Evolutionary conservation across 2,797 vertebrate species (phyloP).

Genomic region (Sphenodon punctatus): DNA sequence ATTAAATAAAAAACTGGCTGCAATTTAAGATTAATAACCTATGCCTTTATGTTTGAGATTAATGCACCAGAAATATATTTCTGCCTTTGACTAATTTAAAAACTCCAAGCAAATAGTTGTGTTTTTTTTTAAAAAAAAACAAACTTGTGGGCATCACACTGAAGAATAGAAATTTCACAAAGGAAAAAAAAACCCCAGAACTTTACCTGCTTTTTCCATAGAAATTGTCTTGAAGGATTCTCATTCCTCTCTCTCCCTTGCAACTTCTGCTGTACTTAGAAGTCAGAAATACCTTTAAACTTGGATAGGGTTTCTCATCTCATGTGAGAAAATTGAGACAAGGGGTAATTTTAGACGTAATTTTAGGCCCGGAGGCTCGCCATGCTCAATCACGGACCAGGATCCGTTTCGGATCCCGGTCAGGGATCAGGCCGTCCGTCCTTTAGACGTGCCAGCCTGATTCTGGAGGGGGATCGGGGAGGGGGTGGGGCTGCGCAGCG

Average conservation of each 20-base stretch:
- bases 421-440: no score
- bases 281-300: background rate
- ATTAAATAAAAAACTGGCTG: slow-evolving; percentile 1
- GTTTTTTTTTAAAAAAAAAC: slow-evolving; percentile 5
- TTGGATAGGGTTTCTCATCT: background rate
- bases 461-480: no score
- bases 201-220: no score
- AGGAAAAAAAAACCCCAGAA: background rate
- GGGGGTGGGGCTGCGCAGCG: no score
- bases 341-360: no score
- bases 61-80: background rate
- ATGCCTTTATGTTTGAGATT: slow-evolving; percentile 5
- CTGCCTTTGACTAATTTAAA: background rate
- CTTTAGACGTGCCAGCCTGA: no score
- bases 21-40: slow-evolving; percentile 7
- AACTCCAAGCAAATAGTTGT: background rate
- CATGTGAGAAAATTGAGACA: background rate
- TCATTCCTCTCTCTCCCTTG: background rate
- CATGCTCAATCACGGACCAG: no score
- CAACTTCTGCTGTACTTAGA: background rate
- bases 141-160: background rate
- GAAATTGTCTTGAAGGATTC: background rate
- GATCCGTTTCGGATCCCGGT: no score
- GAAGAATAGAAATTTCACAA: background rate
- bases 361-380: no score